Base-by-base conservation (phyloP, 1,140 invertebrate species). In the Temnothorax nylanderi region DNA sequence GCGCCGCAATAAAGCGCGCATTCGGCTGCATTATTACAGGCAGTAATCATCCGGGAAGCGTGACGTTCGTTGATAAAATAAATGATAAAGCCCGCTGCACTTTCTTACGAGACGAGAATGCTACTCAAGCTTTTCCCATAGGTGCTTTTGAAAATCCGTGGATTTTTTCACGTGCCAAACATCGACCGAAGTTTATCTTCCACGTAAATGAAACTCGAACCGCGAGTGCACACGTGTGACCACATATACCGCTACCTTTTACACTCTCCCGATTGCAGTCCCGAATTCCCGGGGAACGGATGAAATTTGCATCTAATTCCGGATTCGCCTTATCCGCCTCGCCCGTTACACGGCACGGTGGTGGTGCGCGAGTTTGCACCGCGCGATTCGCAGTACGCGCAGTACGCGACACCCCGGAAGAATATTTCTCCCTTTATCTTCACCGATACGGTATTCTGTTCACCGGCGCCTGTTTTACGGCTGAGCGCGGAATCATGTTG, bases 281-380 rank as follows among this genome's bases (percentile, higher is more conserved):
- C 44, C 41, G 44, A 74, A 65, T 47, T 32, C 32, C 26, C 18
- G 10, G 47, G 3, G 47, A 47, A 7, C 74, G 47, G 21, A 78
- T 74, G 51, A 82, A 82, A 87, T 87, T 87, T 87, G 85, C 78
- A 87, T 87, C 21, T 69, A 69, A 69, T 86, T 51, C 85, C 26
- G 37, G 41, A 82, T 87, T 44, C 78, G 78, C 58, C 78, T 87
- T 74, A 82, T 82, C 78, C 60, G 51, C 41, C 11, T 26, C 58
- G 18, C n/a, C 49, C 58, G 44, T 86, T 86, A 69, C 65, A 62
- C 77, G 64, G 64, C 32, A 78, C 64, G n/a, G 32, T 49, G 41
- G 26, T 44, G 41, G 26, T 44, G 62, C 47, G 37, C 56, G 56
- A 44, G 37, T 82, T 74, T 47, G 21, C 71, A 60, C 41, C 11